phyloP scores from a whole-genome alignment of 2,797 vertebrate genomes.

The Thamnophis elegans region DNA sequence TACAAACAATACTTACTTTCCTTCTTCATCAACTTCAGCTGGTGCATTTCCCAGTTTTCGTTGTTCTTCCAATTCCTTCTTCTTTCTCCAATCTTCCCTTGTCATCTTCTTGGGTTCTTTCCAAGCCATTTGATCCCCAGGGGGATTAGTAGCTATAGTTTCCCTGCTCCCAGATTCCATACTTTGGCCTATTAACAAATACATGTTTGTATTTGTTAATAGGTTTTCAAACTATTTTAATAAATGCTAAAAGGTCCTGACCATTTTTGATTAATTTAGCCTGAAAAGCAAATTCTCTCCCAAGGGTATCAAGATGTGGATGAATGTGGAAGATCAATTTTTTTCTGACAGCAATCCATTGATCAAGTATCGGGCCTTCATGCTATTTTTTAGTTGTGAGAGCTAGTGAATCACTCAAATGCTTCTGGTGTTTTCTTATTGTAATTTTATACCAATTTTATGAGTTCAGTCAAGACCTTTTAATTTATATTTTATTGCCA shows the following conservation, averaged over 20 bases:
- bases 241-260: neutral
- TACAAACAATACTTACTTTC: slow-evolving; percentile 82
- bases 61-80: slow-evolving; percentile 97
- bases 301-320: neutral
- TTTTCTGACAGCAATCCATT: neutral
- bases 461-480: neutral
- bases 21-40: slow-evolving; percentile 97
- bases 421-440: neutral
- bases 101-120: slow-evolving; percentile 98
- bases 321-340: neutral
- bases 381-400: neutral
- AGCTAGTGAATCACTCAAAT: neutral
- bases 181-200: accelerated
- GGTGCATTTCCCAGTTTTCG: slow-evolving; percentile 95
- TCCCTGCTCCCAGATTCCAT: slow-evolving; percentile 66
- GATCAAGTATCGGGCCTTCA: neutral
- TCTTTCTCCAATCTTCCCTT: slow-evolving; percentile 97
- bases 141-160: slow-evolving; percentile 39
- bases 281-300: neutral
- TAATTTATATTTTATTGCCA: neutral
- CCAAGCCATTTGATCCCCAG: slow-evolving; percentile 78
- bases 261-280: neutral
- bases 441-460: neutral
- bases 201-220: neutral
- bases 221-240: neutral